Base-by-base conservation (phyloP, 1,140 invertebrate species). In the Leptestheria dahalacensis region DNA sequence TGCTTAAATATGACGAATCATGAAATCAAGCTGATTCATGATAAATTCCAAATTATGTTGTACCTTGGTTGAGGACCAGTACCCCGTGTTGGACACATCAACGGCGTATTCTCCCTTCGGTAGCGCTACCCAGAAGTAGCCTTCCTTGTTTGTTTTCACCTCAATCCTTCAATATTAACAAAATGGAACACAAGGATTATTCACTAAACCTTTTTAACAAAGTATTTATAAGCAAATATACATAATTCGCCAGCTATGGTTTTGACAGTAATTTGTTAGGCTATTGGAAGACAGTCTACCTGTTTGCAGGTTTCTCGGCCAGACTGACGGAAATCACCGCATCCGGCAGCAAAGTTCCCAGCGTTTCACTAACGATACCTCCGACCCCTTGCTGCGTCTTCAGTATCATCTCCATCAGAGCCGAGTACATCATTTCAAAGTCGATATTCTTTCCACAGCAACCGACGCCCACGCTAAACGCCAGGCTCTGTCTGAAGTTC, bases 41-140 rank as follows among this genome's bases (percentile, higher is more conserved):
- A n/a, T n/a, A n/a, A n/a, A n/a, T n/a, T n/a, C n/a, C n/a, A n/a
- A n/a, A n/a, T n/a, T n/a, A n/a, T n/a, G n/a, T n/a, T n/a, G 53
- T 55, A 55, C 53, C 53, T 55, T 55, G 3, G 53, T 55, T 29
- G 21, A 29, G 2, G 15, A 11, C 2, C 21, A 15, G 53, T 55
- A 55, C 12, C 33, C 53, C 3, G 53, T 3, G 0, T 24, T 9
- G 2, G 10, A 20, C 15, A 29, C 33, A 18, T 55, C 53, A 41
- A 55, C n/a, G 15, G 53, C 53, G 33, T 55, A 55, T 55, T 55
- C 53, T n/a, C 53, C 53, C 1, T 20, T 24, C 26, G 53, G 25
- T 15, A 55, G 53, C 3, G 26, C n/a, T n/a, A 55, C 15, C 53
- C 53, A 55, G 26, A 55, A 55, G 10, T 26, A 33, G 28, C 53